Percentiles rank a stretch among this genome's conserved stretches.
phyloP scores from a whole-genome alignment of 1,140 invertebrate species.

The Chionoecetes opilio region DNA sequence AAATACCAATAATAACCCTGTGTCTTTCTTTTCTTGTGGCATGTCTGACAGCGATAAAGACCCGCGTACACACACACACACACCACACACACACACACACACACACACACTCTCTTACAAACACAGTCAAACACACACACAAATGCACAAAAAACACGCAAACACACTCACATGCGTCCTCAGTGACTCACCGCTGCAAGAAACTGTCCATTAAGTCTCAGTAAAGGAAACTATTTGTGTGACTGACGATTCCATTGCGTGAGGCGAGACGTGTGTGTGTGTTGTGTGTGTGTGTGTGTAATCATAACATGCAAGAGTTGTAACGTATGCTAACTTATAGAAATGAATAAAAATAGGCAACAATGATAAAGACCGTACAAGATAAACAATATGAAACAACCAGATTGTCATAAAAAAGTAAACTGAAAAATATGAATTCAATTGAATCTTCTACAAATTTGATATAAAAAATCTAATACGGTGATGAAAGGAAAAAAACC shows the following conservation, averaged over 20 bases:
- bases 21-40: background rate
- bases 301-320: too few relatives aligned
- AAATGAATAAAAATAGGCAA: too few relatives aligned
- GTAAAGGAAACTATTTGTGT: background rate
- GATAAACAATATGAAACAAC: too few relatives aligned
- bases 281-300: background rate
- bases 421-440: too few relatives aligned
- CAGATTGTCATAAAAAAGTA: too few relatives aligned
- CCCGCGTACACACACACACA: constrained; percentile 39
- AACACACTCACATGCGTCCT: background rate
- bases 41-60: background rate
- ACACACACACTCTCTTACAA: constrained; percentile 7
- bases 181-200: background rate
- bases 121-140: constrained; percentile 21
- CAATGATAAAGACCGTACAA: too few relatives aligned
- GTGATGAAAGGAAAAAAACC: too few relatives aligned
- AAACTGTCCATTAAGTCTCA: background rate
- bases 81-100: constrained; percentile 42
- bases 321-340: too few relatives aligned
- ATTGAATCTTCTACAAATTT: too few relatives aligned
- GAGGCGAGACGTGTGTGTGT: background rate
- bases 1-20: background rate
- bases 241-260: background rate
- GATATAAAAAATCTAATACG: too few relatives aligned
- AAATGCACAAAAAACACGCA: background rate